Conservation (phyloP, 2,888 invertebrate species). For the Petrolisthes cinctipes region DNA sequence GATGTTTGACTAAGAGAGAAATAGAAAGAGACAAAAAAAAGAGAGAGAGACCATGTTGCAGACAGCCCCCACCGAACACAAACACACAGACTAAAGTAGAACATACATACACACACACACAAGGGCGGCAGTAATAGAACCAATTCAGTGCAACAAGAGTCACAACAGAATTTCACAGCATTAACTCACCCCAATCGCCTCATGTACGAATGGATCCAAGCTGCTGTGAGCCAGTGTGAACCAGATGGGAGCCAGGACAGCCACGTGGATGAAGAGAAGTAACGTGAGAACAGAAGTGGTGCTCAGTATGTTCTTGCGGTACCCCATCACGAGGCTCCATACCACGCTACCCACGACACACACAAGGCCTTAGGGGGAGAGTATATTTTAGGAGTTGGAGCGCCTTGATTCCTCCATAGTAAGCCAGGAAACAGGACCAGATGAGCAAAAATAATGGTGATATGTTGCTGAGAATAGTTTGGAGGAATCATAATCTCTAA, state of each 20-base stretch:
- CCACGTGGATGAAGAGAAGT: conserved; percentile 4
- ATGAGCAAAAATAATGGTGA: too few species aligned
- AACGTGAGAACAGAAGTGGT: neutral
- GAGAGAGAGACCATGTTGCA: neutral
- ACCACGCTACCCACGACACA: conserved; percentile 32
- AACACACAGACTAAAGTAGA: neutral
- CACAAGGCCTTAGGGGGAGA: conserved; percentile 14
- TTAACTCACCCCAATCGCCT: neutral
- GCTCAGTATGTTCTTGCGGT: neutral
- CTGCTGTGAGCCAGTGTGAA: conserved; percentile 28
- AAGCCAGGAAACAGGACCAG: too few species aligned
- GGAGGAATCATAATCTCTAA: neutral
- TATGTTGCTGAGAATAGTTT: too few species aligned
- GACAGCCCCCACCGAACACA: neutral
- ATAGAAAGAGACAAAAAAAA: neutral
- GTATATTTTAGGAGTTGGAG: neutral
- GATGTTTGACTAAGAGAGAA: neutral
- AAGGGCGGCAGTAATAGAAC: neutral
- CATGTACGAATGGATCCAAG: neutral
- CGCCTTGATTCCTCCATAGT: neutral
- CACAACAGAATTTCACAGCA: neutral
- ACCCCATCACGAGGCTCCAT: conserved; percentile 24
- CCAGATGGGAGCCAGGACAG: conserved; percentile 21
- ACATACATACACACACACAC: neutral
- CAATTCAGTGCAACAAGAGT: neutral